Conservation (phyloP, 2,113 vertebrate species). For the Ciconia stormi region DNA sequence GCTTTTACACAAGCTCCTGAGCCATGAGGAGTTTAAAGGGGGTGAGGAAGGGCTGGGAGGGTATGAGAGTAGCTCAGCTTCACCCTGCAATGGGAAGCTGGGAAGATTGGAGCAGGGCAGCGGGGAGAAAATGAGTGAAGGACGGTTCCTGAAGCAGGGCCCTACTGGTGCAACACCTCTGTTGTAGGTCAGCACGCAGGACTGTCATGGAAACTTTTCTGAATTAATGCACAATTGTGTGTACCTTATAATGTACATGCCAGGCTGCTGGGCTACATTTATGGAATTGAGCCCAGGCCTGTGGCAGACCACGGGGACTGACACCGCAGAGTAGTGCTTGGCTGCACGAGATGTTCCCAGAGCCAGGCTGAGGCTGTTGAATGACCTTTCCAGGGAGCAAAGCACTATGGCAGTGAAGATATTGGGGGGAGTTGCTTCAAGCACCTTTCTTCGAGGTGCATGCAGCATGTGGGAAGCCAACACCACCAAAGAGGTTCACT, state of each 20-base stretch:
- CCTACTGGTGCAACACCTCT: background rate
- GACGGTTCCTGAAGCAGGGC: rapidly evolving
- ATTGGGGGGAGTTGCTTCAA: background rate
- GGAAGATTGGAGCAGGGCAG: background rate
- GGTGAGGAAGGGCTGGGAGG: background rate
- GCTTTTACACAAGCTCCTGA: background rate
- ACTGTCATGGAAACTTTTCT: background rate
- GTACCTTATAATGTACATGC: background rate
- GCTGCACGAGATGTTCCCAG: background rate
- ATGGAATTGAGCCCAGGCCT: background rate
- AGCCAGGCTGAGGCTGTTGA: background rate
- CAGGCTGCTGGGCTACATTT: background rate
- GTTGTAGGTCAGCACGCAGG: background rate
- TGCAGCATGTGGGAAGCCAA: background rate
- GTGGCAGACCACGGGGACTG: rapidly evolving
- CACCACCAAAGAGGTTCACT: background rate
- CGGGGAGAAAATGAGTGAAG: background rate
- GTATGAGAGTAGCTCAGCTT: background rate
- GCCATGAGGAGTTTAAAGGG: background rate
- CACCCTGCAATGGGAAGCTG: background rate
- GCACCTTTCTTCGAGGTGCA: background rate
- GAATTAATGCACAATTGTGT: background rate
- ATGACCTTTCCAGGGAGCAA: background rate
- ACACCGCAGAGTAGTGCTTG: background rate
- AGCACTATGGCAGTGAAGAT: background rate